A percentile compares a stretch with the other conserved stretches of the same genome.
Conservation (phyloP, 2,888 invertebrate species). For the Baccha elongata region DNA sequence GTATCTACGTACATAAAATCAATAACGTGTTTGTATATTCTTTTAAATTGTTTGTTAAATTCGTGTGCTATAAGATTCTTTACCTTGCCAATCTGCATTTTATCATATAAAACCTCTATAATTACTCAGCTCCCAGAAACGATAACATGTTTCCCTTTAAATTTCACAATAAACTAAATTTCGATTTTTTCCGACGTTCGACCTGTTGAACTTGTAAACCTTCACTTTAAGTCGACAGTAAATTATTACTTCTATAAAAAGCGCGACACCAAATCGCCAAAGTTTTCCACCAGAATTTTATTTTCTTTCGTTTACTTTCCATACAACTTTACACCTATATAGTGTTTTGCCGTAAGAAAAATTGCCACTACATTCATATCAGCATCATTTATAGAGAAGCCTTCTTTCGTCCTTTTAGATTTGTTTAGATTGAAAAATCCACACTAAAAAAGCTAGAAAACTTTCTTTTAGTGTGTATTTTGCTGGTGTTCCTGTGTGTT, state of each 20-base stretch:
- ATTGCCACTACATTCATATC: slow-evolving; percentile 51
- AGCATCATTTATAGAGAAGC: slow-evolving; percentile 16
- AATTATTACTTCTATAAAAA: slow-evolving; percentile 46
- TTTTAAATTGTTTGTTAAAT: neutral
- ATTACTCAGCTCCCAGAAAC: no score
- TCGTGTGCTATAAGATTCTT: no score
- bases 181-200: neutral
- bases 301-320: slow-evolving; percentile 20
- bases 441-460: slow-evolving; percentile 15
- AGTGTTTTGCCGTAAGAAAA: slow-evolving; percentile 38
- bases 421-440: slow-evolving; percentile 52
- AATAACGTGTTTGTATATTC: neutral
- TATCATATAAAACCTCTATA: no score
- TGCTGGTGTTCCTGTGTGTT: slow-evolving; percentile 19
- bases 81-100: no score
- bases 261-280: slow-evolving; percentile 62
- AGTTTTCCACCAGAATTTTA: slow-evolving; percentile 51
- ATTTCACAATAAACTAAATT: neutral
- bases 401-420: neutral
- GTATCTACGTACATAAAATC: no score
- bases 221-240: slow-evolving; percentile 48
- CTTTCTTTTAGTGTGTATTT: slow-evolving; percentile 23
- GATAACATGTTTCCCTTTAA: no score
- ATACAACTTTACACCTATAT: slow-evolving; percentile 61
- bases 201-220: slow-evolving; percentile 55